Conservation (phyloP, 2,113 vertebrate species). For the Thryonomys swinderianus region DNA sequence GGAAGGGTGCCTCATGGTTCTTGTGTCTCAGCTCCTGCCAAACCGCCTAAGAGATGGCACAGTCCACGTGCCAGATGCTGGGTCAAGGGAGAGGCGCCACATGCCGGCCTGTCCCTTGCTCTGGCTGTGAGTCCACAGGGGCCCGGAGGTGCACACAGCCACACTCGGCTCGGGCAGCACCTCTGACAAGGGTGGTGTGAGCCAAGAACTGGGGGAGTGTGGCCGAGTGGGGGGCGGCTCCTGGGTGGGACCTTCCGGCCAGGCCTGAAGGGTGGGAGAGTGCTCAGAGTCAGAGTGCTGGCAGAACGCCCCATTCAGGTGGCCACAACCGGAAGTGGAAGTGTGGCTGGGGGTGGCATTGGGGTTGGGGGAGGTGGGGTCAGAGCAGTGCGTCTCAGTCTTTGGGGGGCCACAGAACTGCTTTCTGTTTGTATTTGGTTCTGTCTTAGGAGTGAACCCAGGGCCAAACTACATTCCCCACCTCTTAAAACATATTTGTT, state of each 20-base stretch:
- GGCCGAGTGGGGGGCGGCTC: background rate
- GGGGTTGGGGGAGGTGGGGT: background rate
- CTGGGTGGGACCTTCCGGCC: background rate
- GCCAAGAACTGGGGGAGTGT: background rate
- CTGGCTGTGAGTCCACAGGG: background rate
- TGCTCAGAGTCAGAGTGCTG: too few species aligned
- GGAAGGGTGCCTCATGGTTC: too few species aligned
- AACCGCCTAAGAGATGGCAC: too few species aligned
- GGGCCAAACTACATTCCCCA: background rate
- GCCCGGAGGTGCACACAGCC: background rate
- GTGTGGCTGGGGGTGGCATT: background rate
- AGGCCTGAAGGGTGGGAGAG: background rate
- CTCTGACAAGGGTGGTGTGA: accelerated
- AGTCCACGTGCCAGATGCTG: too few species aligned
- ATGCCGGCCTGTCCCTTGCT: background rate
- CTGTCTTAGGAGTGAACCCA: background rate
- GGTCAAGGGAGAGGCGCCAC: too few species aligned
- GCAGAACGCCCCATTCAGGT: background rate
- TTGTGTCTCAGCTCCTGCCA: too few species aligned
- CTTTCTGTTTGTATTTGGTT: background rate
- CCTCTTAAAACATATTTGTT: background rate
- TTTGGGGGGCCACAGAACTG: background rate
- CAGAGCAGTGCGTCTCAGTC: background rate
- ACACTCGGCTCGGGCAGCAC: background rate
- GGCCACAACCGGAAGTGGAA: background rate